Percentiles rank a stretch among this genome's conserved stretches.
These are phyloP conservation scores for Lophochroa leadbeateri DNA, from an alignment of 2,113 vertebrate species.

Conservation along the genomic window DNA sequence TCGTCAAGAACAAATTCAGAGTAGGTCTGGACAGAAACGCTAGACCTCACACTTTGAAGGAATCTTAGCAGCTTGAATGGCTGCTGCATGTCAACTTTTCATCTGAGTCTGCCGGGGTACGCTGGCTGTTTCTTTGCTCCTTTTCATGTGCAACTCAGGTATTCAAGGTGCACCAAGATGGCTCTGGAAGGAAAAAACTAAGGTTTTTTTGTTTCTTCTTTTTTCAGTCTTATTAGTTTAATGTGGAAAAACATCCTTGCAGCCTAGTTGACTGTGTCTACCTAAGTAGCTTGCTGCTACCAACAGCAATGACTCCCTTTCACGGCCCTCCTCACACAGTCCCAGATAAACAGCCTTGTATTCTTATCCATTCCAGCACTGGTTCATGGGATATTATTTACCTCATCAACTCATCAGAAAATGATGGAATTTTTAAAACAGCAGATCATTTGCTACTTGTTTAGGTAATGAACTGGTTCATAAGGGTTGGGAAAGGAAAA, in stretches of 20 bases:
- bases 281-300: neutral
- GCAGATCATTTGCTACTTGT: neutral
- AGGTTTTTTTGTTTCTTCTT: fast-evolving
- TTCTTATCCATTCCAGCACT: neutral
- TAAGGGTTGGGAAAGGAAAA: neutral
- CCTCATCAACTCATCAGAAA: neutral
- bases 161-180: neutral
- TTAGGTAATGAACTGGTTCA: neutral
- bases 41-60: neutral
- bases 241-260: neutral
- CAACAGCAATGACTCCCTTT: fast-evolving
- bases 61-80: too few species aligned
- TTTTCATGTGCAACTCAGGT: neutral
- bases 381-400: neutral
- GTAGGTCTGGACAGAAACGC: neutral
- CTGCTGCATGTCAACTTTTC: neutral
- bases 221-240: neutral
- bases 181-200: neutral
- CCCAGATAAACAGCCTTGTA: neutral
- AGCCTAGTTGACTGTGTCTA: neutral
- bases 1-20: neutral
- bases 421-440: neutral
- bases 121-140: neutral
- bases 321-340: neutral
- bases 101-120: neutral